phyloP scores from a whole-genome alignment of 2,888 invertebrate genomes.

The Chirona hameri region DNA sequence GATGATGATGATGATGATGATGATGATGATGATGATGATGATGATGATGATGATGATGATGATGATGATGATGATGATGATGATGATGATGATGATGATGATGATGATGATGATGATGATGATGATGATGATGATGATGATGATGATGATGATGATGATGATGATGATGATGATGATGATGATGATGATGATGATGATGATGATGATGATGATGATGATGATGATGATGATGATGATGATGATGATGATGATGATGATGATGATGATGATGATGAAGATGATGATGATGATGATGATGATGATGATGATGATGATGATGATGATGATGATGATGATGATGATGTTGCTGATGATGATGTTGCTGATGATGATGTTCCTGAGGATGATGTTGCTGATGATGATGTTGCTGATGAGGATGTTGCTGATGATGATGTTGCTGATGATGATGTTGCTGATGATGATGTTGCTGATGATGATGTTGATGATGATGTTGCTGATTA shows the following conservation, averaged over 20 bases:
- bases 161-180: slow-evolving; percentile 30
- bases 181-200: slow-evolving; percentile 28
- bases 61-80: slow-evolving; percentile 31
- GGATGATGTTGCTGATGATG: no score
- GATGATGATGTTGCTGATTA: no score
- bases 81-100: slow-evolving; percentile 31
- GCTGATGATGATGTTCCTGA: no score
- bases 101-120: slow-evolving; percentile 31
- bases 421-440: no score
- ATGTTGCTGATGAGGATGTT: no score
- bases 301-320: slow-evolving; percentile 31
- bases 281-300: slow-evolving; percentile 31
- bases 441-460: no score
- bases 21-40: slow-evolving; percentile 26
- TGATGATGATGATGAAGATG: slow-evolving; percentile 31
- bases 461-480: no score
- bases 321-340: slow-evolving; percentile 31
- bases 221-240: slow-evolving; percentile 25
- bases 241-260: slow-evolving; percentile 30
- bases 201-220: slow-evolving; percentile 24
- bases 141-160: slow-evolving; percentile 29
- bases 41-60: slow-evolving; percentile 30
- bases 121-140: slow-evolving; percentile 31
- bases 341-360: no score
- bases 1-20: slow-evolving; percentile 28